Evolutionary conservation across 2,888 invertebrate species (phyloP).

Genomic region (Acronicta leporina): DNA sequence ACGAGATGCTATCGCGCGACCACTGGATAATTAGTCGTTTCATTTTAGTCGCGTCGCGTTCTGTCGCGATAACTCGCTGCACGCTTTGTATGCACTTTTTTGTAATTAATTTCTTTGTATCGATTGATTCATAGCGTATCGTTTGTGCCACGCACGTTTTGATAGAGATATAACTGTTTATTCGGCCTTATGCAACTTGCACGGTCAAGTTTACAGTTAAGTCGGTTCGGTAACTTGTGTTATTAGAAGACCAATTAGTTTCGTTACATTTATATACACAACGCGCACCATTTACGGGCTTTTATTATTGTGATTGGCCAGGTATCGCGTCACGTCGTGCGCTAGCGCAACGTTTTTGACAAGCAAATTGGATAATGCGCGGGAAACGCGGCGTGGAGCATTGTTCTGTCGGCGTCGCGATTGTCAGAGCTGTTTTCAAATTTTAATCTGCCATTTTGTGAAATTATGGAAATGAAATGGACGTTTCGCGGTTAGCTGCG

Average conservation of each 20-base stretch:
- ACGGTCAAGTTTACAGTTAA: conserved; percentile 15
- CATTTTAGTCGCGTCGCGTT: conserved; percentile 77
- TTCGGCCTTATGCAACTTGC: conserved; percentile 28
- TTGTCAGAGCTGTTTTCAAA: conserved; percentile 84
- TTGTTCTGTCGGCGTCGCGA: conserved; percentile 80
- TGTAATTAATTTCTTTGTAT: conserved; percentile 79
- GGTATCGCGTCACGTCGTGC: conserved; percentile 56
- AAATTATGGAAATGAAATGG: conserved; percentile 87
- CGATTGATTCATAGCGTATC: conserved; percentile 69
- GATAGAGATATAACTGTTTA: conserved; percentile 25
- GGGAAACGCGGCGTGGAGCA: conserved; percentile 74
- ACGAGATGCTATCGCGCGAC: conserved; percentile 76
- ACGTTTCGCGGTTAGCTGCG: conserved; percentile 86
- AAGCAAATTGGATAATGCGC: conserved; percentile 85
- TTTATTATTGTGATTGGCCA: conserved; percentile 64
- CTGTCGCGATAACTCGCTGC: conserved; percentile 76
- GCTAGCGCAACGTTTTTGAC: conserved; percentile 81
- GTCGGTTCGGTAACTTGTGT: conserved; percentile 24
- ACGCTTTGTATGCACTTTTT: conserved; percentile 79
- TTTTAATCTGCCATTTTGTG: conserved; percentile 85
- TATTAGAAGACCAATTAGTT: conserved; percentile 62
- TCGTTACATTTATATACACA: conserved; percentile 64
- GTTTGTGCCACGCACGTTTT: conserved; percentile 52
- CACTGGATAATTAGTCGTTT: conserved; percentile 82
- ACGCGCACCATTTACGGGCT: conserved; percentile 58